These are phyloP conservation scores for Parazoanthus atlanticus DNA, from an alignment of 92 coral and sea anemone species.

Conservation along the genomic window DNA sequence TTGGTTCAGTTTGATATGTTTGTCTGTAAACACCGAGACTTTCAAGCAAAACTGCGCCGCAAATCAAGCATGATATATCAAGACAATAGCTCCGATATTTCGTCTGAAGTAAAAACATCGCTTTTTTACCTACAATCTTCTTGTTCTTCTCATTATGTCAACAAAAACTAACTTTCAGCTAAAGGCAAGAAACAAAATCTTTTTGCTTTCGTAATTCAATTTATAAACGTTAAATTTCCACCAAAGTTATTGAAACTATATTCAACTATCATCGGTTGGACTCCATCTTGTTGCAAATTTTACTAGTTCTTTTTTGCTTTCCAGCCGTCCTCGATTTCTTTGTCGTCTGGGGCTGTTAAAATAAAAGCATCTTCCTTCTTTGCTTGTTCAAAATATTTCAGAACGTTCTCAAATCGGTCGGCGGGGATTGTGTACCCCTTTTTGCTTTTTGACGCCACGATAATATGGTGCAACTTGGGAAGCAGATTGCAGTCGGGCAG, in stretches of 20 bases:
- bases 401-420: constrained; percentile 31
- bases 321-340: constrained; percentile 55
- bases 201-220: constrained; percentile 18
- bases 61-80: background rate
- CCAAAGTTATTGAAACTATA: background rate
- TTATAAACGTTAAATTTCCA: background rate
- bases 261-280: background rate
- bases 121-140: background rate
- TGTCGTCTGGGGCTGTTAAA: constrained; percentile 44
- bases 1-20: background rate
- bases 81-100: background rate
- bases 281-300: background rate
- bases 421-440: constrained; percentile 45
- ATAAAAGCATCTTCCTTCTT: constrained; percentile 48
- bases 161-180: background rate
- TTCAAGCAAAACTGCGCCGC: background rate
- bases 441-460: constrained; percentile 48
- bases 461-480: constrained; percentile 71
- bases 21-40: constrained; percentile 4
- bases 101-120: background rate
- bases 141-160: background rate
- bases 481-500: constrained; percentile 79
- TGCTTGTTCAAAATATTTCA: constrained; percentile 58
- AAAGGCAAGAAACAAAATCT: background rate
- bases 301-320: constrained; percentile 35